Evolutionary conservation across 2,797 vertebrate genomes (phyloP).

Genomic region (Acanthurus lineatus): DNA sequence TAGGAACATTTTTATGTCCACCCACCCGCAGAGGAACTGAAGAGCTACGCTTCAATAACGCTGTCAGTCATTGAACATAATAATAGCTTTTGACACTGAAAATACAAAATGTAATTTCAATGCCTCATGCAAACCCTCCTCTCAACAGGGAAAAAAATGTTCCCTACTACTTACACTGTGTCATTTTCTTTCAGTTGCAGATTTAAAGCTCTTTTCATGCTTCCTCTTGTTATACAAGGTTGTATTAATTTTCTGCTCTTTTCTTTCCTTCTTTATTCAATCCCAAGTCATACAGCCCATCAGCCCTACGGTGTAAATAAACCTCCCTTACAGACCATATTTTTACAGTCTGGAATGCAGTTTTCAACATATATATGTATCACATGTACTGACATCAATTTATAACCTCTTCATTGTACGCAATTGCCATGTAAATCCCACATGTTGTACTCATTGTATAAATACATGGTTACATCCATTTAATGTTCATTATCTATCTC

Average conservation of each 20-base stretch:
- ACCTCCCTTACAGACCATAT: no score
- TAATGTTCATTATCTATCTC: no score
- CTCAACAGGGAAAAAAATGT: background rate
- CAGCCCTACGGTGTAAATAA: no score
- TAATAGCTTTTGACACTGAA: constrained; percentile 42
- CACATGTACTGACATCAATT: no score
- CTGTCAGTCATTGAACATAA: constrained; percentile 57
- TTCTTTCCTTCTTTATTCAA: background rate
- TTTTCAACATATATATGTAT: no score
- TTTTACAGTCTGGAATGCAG: no score
- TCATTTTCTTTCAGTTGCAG: constrained; percentile 8
- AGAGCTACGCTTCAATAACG: constrained; percentile 36
- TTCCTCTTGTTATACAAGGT: constrained; percentile 42
- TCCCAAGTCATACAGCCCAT: no score
- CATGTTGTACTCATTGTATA: no score
- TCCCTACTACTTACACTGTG: constrained; percentile 16
- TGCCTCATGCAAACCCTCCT: constrained; percentile 30
- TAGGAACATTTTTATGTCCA: constrained; percentile 32
- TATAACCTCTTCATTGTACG: no score
- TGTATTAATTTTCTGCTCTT: constrained; percentile 18
- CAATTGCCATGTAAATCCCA: no score
- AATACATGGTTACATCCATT: no score
- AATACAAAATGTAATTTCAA: constrained; percentile 44
- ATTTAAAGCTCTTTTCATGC: constrained; percentile 40
- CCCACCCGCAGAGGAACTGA: constrained; percentile 23